Evolutionary conservation across 2,888 invertebrate genomes (phyloP), one percentile per base, ranked within the genome.

Genomic region (Maniola hyperantus): DNA sequence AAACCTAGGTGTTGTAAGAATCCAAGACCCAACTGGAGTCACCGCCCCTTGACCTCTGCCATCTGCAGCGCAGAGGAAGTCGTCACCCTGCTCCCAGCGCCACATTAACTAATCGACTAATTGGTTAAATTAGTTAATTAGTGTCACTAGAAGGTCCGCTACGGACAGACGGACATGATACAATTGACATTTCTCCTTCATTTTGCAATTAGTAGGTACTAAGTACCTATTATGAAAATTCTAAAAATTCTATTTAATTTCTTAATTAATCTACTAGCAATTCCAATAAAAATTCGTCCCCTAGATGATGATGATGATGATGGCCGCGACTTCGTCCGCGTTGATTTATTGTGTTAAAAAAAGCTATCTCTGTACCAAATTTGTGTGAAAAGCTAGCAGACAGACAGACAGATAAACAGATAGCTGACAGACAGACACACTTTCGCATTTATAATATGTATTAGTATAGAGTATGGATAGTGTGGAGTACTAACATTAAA

Each of bases 121-220:
- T 58, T 64, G 42, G 8, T 58, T 6, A 1, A 64, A 58, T 58
- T 50, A 57, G 13, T 48, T 57, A 36, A 64, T 57, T 64, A 39
- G 39, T 13, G n/a, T 33, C 8, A 15, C 6, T 6, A 36, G 13
- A 20, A 42, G 55, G 10, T 36, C 55, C n/a, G 42, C 20, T 39
- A 8, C 13, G n/a, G 18, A 55, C 53, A 6, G 10, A 26, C 13
- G 6, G 53, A 53, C 42, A 13, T 48, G 20, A 13, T 48, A 48
- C 48, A 48, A 48, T 7, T 5, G 48, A 2, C 18, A 18, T 18
- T 48, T 48, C 48, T 48, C 48, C 18, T 48, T 48, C 2, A 48
- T 15, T 48, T 15, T 7, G 6, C 44, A 44, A 8, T 7, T n/a
- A 15, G n/a, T 39, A 2, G 10, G 0, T 39, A 39, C 8, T 18